Base-by-base conservation (phyloP, 2,113 vertebrate genomes). In the Peromyscus maniculatus region DNA sequence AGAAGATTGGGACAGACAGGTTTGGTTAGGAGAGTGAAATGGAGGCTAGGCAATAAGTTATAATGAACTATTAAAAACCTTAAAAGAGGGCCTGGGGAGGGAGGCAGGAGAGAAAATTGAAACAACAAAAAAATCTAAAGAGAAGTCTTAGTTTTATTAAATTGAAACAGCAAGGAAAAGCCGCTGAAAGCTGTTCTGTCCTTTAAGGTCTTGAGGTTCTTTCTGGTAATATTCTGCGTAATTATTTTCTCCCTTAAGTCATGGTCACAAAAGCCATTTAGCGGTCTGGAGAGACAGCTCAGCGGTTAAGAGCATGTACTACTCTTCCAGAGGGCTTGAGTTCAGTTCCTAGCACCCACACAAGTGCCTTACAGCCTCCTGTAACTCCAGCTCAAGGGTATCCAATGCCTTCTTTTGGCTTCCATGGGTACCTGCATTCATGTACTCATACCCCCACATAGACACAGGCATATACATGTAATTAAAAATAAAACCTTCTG, bases 81-180 rank as follows among this genome's bases (percentile, higher is more conserved):
- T 94, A n/a, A 69, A 94, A 77, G 24, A 84, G 57, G 15, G 24
- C n/a, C 39, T 86, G 28, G 57, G n/a, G n/a, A 28, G 59, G 24
- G 7, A 13, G 7, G 24, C 24, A 43, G 57, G 39, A 86, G 57
- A 43, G 39, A 39, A 62, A 39, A 62, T 28, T 39, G 26, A 83
- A 62, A 62, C 55, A 62, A 43, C 64, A 8, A 72, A 71, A 71
- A 83, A 4, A 80, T 66, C n/a, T 69, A 82, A n/a, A 64, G 89
- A 77, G 72, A 89, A 86, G 28, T 31, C 33, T 83, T 43, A 74
- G 49, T 94, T 97, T 87, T 96, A 80, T 64, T 59, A 96, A 71
- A 28, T 49, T 91, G 67, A 93, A 92, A 21, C 39, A 94, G 2
- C 67, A 94, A 66, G 33, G 22, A 59, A 59, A 90, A 95, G 46